Percentiles rank a stretch among this genome's conserved stretches.
These are phyloP conservation scores for Esox masquinongy DNA, from an alignment of 2,797 vertebrate species.

Conservation along the genomic window DNA sequence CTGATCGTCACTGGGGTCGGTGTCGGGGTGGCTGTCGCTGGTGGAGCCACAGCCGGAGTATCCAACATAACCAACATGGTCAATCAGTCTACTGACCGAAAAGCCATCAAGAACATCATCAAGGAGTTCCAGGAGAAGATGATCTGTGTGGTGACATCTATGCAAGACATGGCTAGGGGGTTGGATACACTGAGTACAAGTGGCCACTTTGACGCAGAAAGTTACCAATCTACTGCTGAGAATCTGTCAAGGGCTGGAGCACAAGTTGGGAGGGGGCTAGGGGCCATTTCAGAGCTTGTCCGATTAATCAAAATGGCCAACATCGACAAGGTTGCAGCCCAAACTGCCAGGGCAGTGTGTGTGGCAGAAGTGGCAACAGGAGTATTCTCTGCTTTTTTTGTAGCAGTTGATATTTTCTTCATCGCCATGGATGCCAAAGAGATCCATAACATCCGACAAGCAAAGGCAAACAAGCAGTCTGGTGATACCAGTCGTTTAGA, in stretches of 20 bases:
- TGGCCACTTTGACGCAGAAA: too few relatives aligned
- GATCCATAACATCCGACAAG: slow-evolving; percentile 28
- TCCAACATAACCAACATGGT: too few relatives aligned
- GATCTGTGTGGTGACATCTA: too few relatives aligned
- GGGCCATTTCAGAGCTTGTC: too few relatives aligned
- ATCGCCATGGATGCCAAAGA: slow-evolving; percentile 51
- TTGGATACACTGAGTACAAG: too few relatives aligned
- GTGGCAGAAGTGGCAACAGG: slow-evolving; percentile 7
- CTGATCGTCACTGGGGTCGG: slow-evolving; percentile 49
- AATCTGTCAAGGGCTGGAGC: background rate
- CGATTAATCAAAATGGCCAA: slow-evolving; percentile 18
- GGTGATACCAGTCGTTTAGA: background rate
- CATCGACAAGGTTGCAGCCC: slow-evolving; percentile 35
- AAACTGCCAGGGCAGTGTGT: slow-evolving; percentile 27
- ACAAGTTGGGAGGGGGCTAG: slow-evolving; percentile 10
- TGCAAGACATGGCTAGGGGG: too few relatives aligned
- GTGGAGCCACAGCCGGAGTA: slow-evolving; percentile 22
- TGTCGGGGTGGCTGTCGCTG: slow-evolving; percentile 28
- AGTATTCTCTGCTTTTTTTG: slow-evolving; percentile 26
- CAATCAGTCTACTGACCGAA: slow-evolving; percentile 34
- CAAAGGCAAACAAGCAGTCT: background rate
- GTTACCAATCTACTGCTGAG: background rate
- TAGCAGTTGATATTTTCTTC: slow-evolving; percentile 37
- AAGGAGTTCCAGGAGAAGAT: too few relatives aligned
- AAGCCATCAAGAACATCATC: too few relatives aligned